Conservation (phyloP, 2,113 vertebrate species). For the Cercocebus atys region DNA sequence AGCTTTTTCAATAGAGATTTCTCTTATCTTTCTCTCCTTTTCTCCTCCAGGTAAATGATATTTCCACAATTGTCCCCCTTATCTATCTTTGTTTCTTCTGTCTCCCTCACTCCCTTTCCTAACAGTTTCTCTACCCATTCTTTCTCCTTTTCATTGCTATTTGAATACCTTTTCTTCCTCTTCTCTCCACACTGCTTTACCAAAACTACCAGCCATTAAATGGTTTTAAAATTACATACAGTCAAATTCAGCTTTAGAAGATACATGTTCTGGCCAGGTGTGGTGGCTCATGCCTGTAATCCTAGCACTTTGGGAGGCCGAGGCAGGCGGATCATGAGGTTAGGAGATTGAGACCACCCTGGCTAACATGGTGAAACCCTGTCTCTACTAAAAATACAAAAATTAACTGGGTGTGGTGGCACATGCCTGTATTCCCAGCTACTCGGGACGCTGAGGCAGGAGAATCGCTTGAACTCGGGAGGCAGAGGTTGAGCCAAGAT, state of each 20-base stretch:
- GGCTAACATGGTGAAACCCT: too few relatives aligned
- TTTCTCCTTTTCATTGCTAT: not conserved
- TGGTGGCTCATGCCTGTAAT: too few relatives aligned
- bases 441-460: too few relatives aligned
- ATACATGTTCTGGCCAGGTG: not conserved
- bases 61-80: not conserved
- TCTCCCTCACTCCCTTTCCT: not conserved
- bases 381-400: too few relatives aligned
- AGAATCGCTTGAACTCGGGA: too few relatives aligned
- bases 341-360: too few relatives aligned
- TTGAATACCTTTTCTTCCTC: not conserved
- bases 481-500: too few relatives aligned
- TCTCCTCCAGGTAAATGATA: not conserved
- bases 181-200: fast-evolving
- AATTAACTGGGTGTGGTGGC: too few relatives aligned
- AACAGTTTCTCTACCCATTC: not conserved
- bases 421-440: too few relatives aligned
- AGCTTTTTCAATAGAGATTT: not conserved
- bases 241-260: not conserved
- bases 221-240: not conserved
- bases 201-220: not conserved
- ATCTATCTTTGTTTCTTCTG: not conserved
- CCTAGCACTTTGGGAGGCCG: too few relatives aligned
- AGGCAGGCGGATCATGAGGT: too few relatives aligned
- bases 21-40: not conserved